Evolutionary conservation across 1,140 invertebrate species (phyloP), one percentile per base, ranked within the genome.

Genomic region (Chrysoperla carnea): DNA sequence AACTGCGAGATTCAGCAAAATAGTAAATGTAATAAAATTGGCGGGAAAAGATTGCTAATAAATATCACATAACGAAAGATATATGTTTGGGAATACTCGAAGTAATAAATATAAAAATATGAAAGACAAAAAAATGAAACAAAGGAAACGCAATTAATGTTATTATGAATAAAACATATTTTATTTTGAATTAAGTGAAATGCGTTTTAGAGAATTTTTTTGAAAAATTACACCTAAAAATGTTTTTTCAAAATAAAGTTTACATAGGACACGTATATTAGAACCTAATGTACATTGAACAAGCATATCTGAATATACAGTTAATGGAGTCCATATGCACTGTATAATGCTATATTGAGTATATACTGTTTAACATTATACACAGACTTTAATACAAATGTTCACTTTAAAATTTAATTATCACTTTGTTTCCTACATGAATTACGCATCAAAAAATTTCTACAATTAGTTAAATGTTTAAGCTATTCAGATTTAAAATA

Each of bases 281-380:
- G 17, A 33, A 33, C 31, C 31, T 12, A 33, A 9, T 11, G 31
- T 33, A 33, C 8, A 9, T 11, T 33, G n/a, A 11, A 33, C 36
- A 42, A 52, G 51, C 49, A 52, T 51, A 53, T 39, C 47, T 46
- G 53, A 50, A 53, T 51, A 51, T 49, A 54, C 51, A 47, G 51
- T 51, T 53, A 56, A 60, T 58, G 55, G 58, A 58, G 58, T 57
- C 58, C 48, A 41, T 50, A 56, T 58, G 50, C 50, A 48, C 47
- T 39, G 36, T 54, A 50, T 52, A 55, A 38, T 41, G 46, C 46
- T 33, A 33, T 23, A 23, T 23, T 23, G 17, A 23, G 17, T 23
- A 23, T 23, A 23, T 23, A 23, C 17, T 23, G 17, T 23, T 23
- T 23, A 23, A 23, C 17, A 23, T 23, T 23, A 23, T 23, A 23